Evolutionary conservation across 2,113 vertebrate genomes (phyloP).

Genomic region (Grantiella picta): DNA sequence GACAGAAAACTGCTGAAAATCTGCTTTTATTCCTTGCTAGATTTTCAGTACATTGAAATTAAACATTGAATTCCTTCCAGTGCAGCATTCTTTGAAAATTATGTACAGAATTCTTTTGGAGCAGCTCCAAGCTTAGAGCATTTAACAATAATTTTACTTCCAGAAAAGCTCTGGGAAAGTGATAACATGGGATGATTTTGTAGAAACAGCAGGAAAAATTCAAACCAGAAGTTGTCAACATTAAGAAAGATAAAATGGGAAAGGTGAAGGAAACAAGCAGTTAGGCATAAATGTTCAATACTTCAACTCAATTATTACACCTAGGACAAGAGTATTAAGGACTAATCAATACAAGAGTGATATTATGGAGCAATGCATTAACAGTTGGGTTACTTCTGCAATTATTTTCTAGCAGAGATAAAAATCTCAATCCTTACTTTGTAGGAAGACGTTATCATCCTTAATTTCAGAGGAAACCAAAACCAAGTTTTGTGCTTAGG

Average conservation of each 20-base stretch:
- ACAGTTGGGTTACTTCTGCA: not conserved
- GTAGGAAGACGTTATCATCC: not conserved
- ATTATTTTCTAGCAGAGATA: not conserved
- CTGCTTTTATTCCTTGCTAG: not conserved
- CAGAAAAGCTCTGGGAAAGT: not conserved
- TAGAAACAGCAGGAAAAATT: not conserved
- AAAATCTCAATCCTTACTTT: not conserved
- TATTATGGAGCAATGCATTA: not conserved
- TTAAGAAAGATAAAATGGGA: not conserved
- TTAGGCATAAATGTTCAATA: not conserved
- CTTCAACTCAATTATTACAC: not conserved
- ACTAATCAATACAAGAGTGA: not conserved
- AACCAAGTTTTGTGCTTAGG: not conserved
- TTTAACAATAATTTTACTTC: not conserved
- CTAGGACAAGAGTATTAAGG: not conserved
- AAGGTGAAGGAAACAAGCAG: not conserved
- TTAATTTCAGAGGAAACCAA: not conserved
- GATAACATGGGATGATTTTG: not conserved
- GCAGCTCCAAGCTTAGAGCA: not conserved
- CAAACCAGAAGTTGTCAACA: not conserved
- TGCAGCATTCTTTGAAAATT: fast-evolving
- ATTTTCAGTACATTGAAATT: not conserved
- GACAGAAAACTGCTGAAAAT: not conserved
- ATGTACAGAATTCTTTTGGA: not conserved
- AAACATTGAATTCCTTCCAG: not conserved